Conservation (phyloP, 1,140 invertebrate genomes). For the Limonius californicus region DNA sequence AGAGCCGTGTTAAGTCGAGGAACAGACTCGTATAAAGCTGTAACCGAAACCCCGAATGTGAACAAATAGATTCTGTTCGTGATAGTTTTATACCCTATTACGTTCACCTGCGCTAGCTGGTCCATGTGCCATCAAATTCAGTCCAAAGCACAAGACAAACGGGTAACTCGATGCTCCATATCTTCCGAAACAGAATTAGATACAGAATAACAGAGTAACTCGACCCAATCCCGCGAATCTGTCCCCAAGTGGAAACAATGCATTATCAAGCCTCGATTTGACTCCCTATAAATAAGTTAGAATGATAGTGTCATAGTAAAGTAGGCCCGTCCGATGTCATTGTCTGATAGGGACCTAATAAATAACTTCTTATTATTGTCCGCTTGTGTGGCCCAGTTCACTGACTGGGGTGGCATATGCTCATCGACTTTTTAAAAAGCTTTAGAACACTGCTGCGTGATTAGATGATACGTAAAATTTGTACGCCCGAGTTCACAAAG, state of each 20-base stretch:
- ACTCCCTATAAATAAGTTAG: constrained; percentile 18
- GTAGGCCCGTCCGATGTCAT: constrained; percentile 20
- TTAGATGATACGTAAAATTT: constrained; percentile 4
- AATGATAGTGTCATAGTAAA: constrained; percentile 25
- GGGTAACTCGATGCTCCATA: constrained; percentile 4
- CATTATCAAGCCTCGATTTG: not conserved
- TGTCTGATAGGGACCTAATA: constrained; percentile 26
- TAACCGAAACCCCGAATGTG: not conserved
- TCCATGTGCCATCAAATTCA: not conserved
- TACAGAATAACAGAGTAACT: not conserved
- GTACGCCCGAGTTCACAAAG: not conserved
- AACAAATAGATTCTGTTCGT: constrained; percentile 6
- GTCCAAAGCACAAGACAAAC: not conserved
- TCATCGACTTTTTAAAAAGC: not conserved
- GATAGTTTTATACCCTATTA: constrained; percentile 7
- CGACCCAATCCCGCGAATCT: not conserved
- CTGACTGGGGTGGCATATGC: constrained; percentile 18
- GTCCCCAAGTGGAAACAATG: not conserved
- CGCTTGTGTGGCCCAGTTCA: constrained; percentile 24
- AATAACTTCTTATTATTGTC: constrained; percentile 25
- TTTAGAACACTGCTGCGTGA: not conserved
- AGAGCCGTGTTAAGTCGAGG: not conserved
- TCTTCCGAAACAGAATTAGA: constrained; percentile 4
- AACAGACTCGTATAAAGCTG: not conserved
- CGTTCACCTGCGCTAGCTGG: constrained; percentile 1